phyloP scores from a whole-genome alignment of 2,888 invertebrate species.

The Boloria selene region DNA sequence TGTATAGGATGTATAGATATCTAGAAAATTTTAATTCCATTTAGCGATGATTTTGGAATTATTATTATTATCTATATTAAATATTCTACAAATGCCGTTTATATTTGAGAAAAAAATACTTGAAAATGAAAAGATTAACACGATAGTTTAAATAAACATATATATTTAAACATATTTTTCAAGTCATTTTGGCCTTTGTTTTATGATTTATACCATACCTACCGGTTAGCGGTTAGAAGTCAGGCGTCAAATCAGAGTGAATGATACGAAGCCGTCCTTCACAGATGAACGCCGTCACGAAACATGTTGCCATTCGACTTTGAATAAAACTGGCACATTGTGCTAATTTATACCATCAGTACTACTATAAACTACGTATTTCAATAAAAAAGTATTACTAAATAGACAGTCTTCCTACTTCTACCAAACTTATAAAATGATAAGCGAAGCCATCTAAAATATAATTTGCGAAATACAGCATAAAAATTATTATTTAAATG shows the following conservation, averaged over 20 bases:
- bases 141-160: neutral
- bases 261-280: constrained; percentile 64
- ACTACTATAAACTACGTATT: neutral
- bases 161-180: no score
- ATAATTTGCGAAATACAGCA: neutral
- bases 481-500: constrained; percentile 3
- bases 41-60: no score
- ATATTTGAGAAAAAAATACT: no score
- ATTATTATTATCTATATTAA: no score
- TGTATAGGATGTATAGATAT: no score
- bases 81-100: no score
- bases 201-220: constrained; percentile 42
- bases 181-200: constrained; percentile 28
- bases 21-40: no score
- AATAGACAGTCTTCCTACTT: no score
- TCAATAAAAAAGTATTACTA: no score
- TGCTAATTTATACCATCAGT: neutral
- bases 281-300: constrained; percentile 61
- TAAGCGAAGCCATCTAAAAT: neutral
- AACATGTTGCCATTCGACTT: neutral
- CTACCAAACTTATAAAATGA: neutral
- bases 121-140: neutral
- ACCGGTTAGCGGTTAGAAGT: constrained; percentile 59
- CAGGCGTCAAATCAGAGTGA: constrained; percentile 69
- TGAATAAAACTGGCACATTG: constrained; percentile 3